Evolutionary conservation across 2,888 invertebrate genomes (phyloP), one percentile per base, ranked within the genome.

Genomic region (Resseliella maxima): DNA sequence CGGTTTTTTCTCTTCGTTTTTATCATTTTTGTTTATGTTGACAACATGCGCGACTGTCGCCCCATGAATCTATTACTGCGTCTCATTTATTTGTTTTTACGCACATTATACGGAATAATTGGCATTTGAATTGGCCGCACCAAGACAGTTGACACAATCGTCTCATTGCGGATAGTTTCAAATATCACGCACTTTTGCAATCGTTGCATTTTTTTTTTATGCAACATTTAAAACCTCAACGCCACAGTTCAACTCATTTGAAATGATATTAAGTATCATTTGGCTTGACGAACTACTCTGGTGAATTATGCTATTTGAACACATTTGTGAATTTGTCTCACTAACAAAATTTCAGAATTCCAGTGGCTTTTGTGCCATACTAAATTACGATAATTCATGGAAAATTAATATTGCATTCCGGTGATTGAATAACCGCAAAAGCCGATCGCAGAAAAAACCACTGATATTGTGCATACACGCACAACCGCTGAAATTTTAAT

Each of bases 191-290:
- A 50, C 50, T 50, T 50, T 50, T 50, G 50, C 50, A 50, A 50
- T 50, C 21, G 50, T 27, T 24, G 59, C 59, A 59, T 27, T 59
- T 59, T 59, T 59, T 50, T 50, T 21, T 50, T 21, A 10, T 50
- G 41, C 41, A 41, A 41, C 12, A 12, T 41, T 41, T 41, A n/a
- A n/a, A n/a, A n/a, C n/a, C n/a, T n/a, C n/a, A n/a, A n/a, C n/a
- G n/a, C n/a, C n/a, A n/a, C n/a, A n/a, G n/a, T 18, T 50, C 21
- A 2, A 3, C 21, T 50, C 50, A 50, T 50, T 18, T 21, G 2
- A 50, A 41, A 50, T 21, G 59, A 59, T 59, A 59, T 59, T 59
- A n/a, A 59, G 27, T 59, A 24, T 59, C 59, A 59, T 59, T 59
- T 18, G n/a, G 59, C 27, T 59, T 5, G 27, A 59, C 59, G 59